Conservation (phyloP, 1,140 invertebrate genomes). For the Teleogryllus occipitalis region DNA sequence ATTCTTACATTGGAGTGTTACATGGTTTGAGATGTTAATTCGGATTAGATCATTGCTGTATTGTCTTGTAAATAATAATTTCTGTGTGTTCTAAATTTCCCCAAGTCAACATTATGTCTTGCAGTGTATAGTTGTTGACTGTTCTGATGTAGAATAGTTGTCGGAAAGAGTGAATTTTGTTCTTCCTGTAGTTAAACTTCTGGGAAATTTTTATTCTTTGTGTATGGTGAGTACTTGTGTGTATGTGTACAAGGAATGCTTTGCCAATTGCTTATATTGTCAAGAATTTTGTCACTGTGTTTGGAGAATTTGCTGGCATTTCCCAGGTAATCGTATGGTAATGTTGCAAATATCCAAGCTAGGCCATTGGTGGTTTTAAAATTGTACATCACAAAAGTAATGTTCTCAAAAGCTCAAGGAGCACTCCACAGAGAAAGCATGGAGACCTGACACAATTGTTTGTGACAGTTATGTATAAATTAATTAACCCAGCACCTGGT, state of each 20-base stretch:
- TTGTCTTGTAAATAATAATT: background rate
- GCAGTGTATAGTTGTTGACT: background rate
- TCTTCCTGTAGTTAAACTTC: background rate
- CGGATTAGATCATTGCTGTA: background rate
- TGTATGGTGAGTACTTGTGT: background rate
- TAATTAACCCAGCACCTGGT: background rate
- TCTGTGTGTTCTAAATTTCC: background rate
- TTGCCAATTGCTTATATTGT: background rate
- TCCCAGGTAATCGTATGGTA: conserved; percentile 1
- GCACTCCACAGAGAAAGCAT: background rate
- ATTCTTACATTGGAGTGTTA: too few species aligned
- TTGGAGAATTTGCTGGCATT: background rate
- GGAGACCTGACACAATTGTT: background rate
- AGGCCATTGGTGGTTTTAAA: background rate
- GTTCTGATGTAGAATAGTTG: background rate
- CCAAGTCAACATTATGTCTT: background rate
- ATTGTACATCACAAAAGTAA: background rate
- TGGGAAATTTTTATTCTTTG: background rate
- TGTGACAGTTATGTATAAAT: background rate
- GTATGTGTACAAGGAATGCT: background rate
- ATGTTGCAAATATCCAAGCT: background rate
- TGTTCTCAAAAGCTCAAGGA: background rate
- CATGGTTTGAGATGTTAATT: background rate
- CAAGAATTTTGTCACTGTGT: background rate
- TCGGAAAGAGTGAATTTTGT: background rate